Conservation (phyloP, 30 jellyfish, hydroid and myxozoan species). For the Aurelia coerulea region DNA sequence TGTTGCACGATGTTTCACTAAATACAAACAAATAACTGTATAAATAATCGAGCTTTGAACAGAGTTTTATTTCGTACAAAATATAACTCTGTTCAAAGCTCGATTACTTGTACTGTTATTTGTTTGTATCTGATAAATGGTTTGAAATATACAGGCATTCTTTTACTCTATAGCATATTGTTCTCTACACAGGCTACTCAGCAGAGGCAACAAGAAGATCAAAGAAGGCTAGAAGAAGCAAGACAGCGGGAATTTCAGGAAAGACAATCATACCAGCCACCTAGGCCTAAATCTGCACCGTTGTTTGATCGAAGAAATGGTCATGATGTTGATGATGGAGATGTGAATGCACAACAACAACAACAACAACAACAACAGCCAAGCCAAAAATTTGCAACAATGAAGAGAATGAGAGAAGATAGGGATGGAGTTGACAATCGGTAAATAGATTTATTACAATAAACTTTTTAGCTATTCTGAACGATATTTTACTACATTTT, state of each 20-base stretch:
- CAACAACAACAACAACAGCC: neutral
- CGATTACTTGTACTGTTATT: no score
- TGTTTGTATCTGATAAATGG: no score
- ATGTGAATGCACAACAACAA: neutral
- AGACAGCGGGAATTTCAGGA: slow-evolving; percentile 78
- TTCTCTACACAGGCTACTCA: neutral
- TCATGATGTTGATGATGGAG: slow-evolving; percentile 10
- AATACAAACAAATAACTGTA: no score
- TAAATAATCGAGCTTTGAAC: no score
- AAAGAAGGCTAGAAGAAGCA: slow-evolving; percentile 74
- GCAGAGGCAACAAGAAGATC: slow-evolving; percentile 62
- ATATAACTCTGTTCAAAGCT: no score
- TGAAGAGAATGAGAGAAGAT: neutral
- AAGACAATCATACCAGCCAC: slow-evolving; percentile 76
- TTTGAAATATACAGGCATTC: no score
- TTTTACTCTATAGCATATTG: no score
- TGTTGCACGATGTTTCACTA: no score
- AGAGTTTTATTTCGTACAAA: no score
- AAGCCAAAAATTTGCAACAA: slow-evolving; percentile 19
- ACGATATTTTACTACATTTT: no score
- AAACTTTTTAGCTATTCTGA: no score
- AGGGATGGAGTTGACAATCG: slow-evolving; percentile 43
- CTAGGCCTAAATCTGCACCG: slow-evolving; percentile 98
- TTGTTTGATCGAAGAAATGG: slow-evolving; percentile 48
- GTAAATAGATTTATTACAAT: neutral